Percentiles rank a stretch among this genome's conserved stretches.
Conservation (phyloP, 1,140 invertebrate species). For the Leptestheria dahalacensis region DNA sequence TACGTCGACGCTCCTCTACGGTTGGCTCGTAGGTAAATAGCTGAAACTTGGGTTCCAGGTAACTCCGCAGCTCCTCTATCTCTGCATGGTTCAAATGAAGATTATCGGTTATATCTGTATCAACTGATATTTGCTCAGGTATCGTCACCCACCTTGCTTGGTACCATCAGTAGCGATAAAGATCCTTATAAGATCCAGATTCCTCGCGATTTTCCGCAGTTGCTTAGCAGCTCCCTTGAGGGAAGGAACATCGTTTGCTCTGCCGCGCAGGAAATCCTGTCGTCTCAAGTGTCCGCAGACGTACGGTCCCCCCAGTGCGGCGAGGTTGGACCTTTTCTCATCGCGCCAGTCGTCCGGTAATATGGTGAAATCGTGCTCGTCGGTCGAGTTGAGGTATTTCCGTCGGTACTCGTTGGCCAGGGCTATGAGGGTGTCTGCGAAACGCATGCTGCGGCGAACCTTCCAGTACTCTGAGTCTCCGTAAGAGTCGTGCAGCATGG, state of each 20-base stretch:
- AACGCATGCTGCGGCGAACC: constrained; percentile 79
- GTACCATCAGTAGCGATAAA: constrained; percentile 73
- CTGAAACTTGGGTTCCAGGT: constrained; percentile 30
- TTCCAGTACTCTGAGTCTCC: constrained; percentile 70
- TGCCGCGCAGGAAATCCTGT: constrained; percentile 58
- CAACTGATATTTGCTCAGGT: neutral
- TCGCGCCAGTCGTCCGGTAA: constrained; percentile 42
- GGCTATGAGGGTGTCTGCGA: constrained; percentile 48
- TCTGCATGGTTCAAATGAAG: constrained; percentile 29
- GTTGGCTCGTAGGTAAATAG: constrained; percentile 36
- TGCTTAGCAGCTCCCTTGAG: constrained; percentile 52
- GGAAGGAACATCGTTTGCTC: constrained; percentile 50
- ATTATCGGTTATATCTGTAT: neutral
- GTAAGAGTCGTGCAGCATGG: constrained; percentile 71
- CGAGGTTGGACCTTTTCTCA: constrained; percentile 36
- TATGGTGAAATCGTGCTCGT: constrained; percentile 42
- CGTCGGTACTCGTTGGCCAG: constrained; percentile 55
- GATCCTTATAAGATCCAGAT: constrained; percentile 42
- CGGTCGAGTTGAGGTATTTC: constrained; percentile 48
- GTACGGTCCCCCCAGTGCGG: constrained; percentile 54
- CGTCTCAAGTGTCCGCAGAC: constrained; percentile 66
- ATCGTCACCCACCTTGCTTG: constrained; percentile 26
- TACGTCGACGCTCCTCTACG: constrained; percentile 30
- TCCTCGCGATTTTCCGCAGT: constrained; percentile 41
- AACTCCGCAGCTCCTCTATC: constrained; percentile 31